Percentiles rank a stretch among this genome's conserved stretches.
Conservation (phyloP, 2,888 invertebrate genomes). For the Stegana nigrithorax region DNA sequence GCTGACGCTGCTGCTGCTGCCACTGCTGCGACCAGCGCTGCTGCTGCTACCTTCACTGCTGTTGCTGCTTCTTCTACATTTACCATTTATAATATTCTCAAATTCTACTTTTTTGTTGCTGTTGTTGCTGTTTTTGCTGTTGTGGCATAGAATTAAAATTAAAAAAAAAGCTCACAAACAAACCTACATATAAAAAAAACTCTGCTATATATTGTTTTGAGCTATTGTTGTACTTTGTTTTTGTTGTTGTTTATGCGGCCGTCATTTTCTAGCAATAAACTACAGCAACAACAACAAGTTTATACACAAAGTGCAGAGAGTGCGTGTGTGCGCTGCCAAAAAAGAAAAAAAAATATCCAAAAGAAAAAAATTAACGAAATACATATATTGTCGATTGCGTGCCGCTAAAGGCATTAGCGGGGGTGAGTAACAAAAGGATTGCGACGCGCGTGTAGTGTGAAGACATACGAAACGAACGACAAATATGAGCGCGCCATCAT, state of each 20-base stretch:
- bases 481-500: no score
- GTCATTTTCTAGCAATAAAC: neutral
- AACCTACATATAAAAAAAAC: conserved; percentile 30
- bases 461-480: neutral
- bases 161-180: neutral
- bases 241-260: neutral
- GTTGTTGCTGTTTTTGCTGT: neutral
- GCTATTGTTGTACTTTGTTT: no score
- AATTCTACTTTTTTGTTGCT: no score
- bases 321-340: conserved; percentile 37
- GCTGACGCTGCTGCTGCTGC: neutral
- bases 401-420: no score
- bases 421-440: conserved; percentile 30
- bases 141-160: conserved; percentile 10
- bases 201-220: neutral
- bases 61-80: neutral
- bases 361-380: no score
- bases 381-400: no score
- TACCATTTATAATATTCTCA: no score
- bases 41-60: no score
- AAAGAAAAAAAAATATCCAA: neutral
- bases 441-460: conserved; percentile 4
- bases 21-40: no score
- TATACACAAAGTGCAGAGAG: conserved; percentile 51
- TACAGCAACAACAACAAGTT: neutral